These are phyloP conservation scores for Calidris pugnax DNA, from an alignment of 2,113 vertebrate species.

Conservation along the genomic window DNA sequence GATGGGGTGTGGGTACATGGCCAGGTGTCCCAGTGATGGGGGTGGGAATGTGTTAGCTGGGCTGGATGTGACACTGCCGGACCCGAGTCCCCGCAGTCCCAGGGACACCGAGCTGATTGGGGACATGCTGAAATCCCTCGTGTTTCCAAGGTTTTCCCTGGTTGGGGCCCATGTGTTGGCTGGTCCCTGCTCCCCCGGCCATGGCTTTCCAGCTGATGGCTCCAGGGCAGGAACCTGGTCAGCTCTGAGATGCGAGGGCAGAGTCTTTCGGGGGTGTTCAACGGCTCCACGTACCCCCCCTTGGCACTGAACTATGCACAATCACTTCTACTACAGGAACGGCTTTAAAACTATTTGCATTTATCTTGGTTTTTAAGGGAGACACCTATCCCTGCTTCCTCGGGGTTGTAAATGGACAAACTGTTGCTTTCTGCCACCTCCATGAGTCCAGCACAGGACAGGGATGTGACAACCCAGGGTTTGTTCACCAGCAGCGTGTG, in stretches of 20 bases:
- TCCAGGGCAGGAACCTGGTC: not conserved
- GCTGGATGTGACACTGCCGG: not conserved
- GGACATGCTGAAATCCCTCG: not conserved
- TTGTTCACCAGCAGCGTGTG: accelerated
- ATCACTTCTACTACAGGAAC: not conserved
- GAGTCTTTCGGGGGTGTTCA: not conserved
- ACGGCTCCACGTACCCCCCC: accelerated
- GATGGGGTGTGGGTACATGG: not conserved
- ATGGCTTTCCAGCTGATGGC: not conserved
- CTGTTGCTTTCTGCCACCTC: not conserved
- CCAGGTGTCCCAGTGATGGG: accelerated
- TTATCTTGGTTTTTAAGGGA: not conserved
- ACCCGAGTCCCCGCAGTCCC: accelerated
- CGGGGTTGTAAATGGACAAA: accelerated
- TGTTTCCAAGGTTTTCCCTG: not conserved
- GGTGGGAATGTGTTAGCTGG: accelerated
- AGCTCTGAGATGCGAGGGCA: not conserved
- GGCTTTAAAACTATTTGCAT: accelerated
- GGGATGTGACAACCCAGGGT: not conserved
- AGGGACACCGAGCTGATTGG: accelerated
- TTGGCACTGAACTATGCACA: not conserved
- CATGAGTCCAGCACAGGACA: not conserved
- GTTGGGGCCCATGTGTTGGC: accelerated
- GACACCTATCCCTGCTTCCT: not conserved
- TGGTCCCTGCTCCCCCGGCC: accelerated